Base-by-base conservation (phyloP, 1,140 invertebrate genomes). In the Oedothorax gibbosus region DNA sequence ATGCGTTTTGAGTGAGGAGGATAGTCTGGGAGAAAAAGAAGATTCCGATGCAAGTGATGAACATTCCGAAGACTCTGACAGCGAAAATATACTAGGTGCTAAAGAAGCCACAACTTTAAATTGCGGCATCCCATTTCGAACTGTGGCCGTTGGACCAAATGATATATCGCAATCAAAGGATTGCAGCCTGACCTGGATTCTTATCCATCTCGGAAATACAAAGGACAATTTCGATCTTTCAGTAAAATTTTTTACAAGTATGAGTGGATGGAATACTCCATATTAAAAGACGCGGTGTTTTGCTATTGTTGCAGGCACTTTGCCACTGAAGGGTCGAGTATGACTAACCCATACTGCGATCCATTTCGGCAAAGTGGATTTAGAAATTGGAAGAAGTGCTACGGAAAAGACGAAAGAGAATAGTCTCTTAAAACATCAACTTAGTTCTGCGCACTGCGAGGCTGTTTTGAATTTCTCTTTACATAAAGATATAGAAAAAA, bases 321-420 rank as follows among this genome's bases (percentile, higher is more conserved):
- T 53, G 14, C 18, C 15, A 8, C n/a, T 18, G 60, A 12, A 3
- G 60, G 20, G n/a, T n/a, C n/a, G n/a, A n/a, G n/a, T n/a, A n/a
- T n/a, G n/a, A n/a, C n/a, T n/a, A n/a, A n/a, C 7, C 15, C 35
- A 51, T 5, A 12, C 35, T 3, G 15, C 12, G 5, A 72, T 53
- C 14, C 35, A 5, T 72, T 72, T 53, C 15, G 50, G 54, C 10
- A n/a, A 5, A 7, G n/a, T 53, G 50, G 69, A 10, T 72, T 2
- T 53, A 72, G 69, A 35, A 14, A 54, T 54, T 72, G 69, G 69
- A 72, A 72, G 51, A 54, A 72, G 54, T 72, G 50, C 20, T 72
- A 72, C 15, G 50, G 15, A 0, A 53, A 49, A 5, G 35, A 51
- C 4, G n/a, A 15, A 51, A 50, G 5, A 15, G 57, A 62, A 72